Conservation (phyloP, 1,140 invertebrate species). For the Drosophila ercepeae region DNA sequence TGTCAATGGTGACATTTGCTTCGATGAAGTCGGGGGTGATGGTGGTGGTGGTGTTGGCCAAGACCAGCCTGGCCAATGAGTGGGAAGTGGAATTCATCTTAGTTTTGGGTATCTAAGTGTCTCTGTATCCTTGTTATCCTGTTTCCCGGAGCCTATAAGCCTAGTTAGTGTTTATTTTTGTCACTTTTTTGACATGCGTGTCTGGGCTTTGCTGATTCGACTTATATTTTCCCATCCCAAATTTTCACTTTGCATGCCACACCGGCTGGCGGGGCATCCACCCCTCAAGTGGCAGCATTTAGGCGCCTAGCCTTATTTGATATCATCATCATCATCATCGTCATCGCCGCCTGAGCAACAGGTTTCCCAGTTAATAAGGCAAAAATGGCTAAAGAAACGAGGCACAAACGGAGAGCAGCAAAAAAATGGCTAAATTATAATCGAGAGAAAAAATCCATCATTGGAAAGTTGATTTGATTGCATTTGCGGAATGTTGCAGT, state of each 20-base stretch:
- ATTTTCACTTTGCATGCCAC: slow-evolving; percentile 65
- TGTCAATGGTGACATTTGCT: neutral
- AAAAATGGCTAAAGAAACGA: slow-evolving; percentile 43
- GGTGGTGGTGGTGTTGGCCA: neutral
- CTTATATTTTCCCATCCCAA: slow-evolving; percentile 11
- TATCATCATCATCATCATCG: slow-evolving; percentile 54
- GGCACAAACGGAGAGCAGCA: neutral
- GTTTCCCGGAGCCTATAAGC: too few relatives aligned
- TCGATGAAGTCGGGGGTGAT: neutral
- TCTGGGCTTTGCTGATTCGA: slow-evolving; percentile 7
- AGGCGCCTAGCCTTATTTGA: slow-evolving; percentile 49
- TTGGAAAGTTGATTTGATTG: slow-evolving; percentile 78
- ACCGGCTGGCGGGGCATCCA: neutral
- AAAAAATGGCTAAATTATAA: slow-evolving; percentile 65
- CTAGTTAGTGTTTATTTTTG: neutral
- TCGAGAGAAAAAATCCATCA: slow-evolving; percentile 70
- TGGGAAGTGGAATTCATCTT: neutral
- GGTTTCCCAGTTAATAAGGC: slow-evolving; percentile 65
- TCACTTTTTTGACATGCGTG: slow-evolving; percentile 13
- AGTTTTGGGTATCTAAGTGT: too few relatives aligned
- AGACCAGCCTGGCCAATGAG: too few relatives aligned
- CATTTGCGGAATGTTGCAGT: slow-evolving; percentile 56
- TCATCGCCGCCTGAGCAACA: slow-evolving; percentile 44
- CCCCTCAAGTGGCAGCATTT: slow-evolving; percentile 43
- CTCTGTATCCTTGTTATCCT: too few relatives aligned